Evolutionary conservation across 2,888 invertebrate species (phyloP).

Genomic region (Chydorus sphaericus): DNA sequence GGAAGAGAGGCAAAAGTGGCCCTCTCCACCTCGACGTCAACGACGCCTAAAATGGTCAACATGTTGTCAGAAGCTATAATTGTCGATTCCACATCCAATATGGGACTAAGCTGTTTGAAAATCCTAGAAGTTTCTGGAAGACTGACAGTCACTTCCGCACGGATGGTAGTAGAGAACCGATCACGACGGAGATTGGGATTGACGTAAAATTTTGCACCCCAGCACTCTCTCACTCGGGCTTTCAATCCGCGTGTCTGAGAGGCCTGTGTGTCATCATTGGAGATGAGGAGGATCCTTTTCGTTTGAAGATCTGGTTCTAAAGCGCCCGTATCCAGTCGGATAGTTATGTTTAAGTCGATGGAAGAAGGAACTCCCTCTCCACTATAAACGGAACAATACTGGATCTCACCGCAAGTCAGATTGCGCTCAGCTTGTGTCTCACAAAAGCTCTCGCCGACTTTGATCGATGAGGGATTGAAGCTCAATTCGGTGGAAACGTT

Average conservation of each 20-base stretch:
- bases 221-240: not conserved
- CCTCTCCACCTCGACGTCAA: no score
- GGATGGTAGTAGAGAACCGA: not conserved
- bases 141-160: not conserved
- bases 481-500: not conserved
- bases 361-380: no score
- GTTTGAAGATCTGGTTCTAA: no score
- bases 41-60: not conserved
- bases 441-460: conserved; percentile 45
- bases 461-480: not conserved
- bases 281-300: not conserved
- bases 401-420: not conserved
- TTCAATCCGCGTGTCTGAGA: not conserved
- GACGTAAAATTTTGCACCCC: not conserved
- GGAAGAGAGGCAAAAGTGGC: no score
- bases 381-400: no score
- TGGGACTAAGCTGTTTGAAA: not conserved
- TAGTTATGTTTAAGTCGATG: no score
- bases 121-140: no score
- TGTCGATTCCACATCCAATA: not conserved
- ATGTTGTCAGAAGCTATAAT: not conserved
- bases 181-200: not conserved
- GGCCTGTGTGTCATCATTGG: not conserved
- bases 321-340: no score
- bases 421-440: conserved; percentile 37